Base-by-base conservation (phyloP, 2,888 invertebrate genomes). In the Aphidoletes aphidimyza region DNA sequence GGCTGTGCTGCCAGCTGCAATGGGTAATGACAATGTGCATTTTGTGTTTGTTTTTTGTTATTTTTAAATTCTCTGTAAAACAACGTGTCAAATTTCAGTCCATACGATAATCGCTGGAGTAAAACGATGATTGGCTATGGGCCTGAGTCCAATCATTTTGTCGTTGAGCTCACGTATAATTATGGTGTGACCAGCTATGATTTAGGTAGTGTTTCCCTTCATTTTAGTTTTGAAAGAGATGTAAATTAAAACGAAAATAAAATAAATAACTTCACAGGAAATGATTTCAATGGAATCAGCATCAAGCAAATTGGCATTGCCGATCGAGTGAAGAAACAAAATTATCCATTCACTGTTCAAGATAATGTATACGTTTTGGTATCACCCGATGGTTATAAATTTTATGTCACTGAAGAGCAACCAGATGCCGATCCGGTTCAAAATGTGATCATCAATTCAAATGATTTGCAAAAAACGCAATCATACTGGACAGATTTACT, bases 61-160 rank as follows among this genome's bases (percentile, higher is more conserved):
- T 42, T 2, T 30, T 19, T 49, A 30, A 26, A 26, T 22, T 59
- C n/a, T n/a, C n/a, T n/a, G n/a, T n/a, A n/a, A n/a, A n/a, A n/a
- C n/a, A n/a, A n/a, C n/a, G n/a, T n/a, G n/a, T n/a, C n/a, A n/a
- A n/a, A n/a, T 54, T 11, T 2, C 88, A 98, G 98, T n/a, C 98
- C 98, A 0, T 99, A 98, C 88, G 97, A 96, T 87, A 98, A 97
- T 87, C 94, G 96, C 87, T 99, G 99, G 99, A 98, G 98, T 89
- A 99, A 99, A 91, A 98, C 99, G 0, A 99, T 99, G 99, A 93
- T 99, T 83, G 99, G 99, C 0, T 99, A 98, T 90, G 99, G 99
- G 0, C 94, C 96, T 0, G 99, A 99, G 91, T 95, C 97, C 87
- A 92, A 93, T 84, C 96, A 99, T 90, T 99, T 99, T 91, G 99